Percentiles rank a stretch among this genome's conserved stretches.
Conservation (phyloP, 2,797 vertebrate genomes). For the Cetoscarus ocellatus region DNA sequence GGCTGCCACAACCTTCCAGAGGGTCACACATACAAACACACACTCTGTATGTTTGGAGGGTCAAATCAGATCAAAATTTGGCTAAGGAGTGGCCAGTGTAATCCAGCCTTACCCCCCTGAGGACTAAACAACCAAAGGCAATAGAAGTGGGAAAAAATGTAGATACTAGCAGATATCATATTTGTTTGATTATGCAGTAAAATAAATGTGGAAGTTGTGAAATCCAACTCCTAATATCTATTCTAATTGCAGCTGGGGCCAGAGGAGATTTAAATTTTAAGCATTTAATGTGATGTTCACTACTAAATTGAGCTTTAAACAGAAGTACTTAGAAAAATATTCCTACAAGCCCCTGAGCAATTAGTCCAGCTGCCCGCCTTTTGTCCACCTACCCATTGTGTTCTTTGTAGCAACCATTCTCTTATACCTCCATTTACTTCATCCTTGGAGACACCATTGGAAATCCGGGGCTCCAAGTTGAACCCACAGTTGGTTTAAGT, state of each 20-base stretch:
- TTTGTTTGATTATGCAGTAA: background rate
- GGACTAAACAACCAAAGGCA: no score
- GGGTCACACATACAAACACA: no score
- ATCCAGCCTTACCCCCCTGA: no score
- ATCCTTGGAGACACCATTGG: slow-evolving; percentile 77
- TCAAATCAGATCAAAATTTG: no score
- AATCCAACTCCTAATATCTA: slow-evolving; percentile 24
- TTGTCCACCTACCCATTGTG: slow-evolving; percentile 81
- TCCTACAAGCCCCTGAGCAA: slow-evolving; percentile 76
- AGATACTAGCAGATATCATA: slow-evolving; percentile 12
- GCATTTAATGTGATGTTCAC: slow-evolving; percentile 40
- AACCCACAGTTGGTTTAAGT: slow-evolving; percentile 84
- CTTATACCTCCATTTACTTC: slow-evolving; percentile 77
- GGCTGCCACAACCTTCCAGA: no score
- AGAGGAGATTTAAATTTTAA: slow-evolving; percentile 40
- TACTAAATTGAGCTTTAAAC: slow-evolving; percentile 72
- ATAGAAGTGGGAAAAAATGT: background rate
- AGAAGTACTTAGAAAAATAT: slow-evolving; percentile 75
- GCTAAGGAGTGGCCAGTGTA: no score
- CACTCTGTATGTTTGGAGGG: no score
- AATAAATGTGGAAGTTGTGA: slow-evolving; percentile 14
- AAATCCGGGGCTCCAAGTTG: slow-evolving; percentile 78
- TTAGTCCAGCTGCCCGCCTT: slow-evolving; percentile 75
- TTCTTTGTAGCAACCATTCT: slow-evolving; percentile 77
- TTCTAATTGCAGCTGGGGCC: slow-evolving; percentile 40